phyloP scores from a whole-genome alignment of 2,888 invertebrate genomes.

The Pelosia muscerda region DNA sequence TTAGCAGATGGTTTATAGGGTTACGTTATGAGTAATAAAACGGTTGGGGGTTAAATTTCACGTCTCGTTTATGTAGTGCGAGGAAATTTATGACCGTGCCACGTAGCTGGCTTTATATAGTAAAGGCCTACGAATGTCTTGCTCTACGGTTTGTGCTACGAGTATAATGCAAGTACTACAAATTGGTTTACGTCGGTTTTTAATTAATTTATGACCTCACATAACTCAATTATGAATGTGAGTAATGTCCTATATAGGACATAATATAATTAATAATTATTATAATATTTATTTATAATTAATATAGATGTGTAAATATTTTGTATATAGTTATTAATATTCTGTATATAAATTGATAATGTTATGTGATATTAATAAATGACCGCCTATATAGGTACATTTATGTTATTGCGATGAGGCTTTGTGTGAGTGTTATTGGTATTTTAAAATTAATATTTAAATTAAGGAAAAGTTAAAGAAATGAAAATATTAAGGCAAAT shows the following conservation, averaged over 20 bases:
- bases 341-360: no score
- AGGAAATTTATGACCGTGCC: slow-evolving; percentile 32
- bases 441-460: background rate
- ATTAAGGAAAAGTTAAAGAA: no score
- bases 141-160: slow-evolving; percentile 12
- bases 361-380: no score
- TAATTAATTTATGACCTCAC: slow-evolving; percentile 5
- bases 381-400: no score
- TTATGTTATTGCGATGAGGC: background rate
- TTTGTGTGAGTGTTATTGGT: background rate
- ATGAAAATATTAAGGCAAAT: no score
- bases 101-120: slow-evolving; percentile 25
- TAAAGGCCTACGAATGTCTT: slow-evolving; percentile 17
- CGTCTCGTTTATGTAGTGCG: slow-evolving; percentile 32
- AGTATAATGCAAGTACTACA: slow-evolving; percentile 6
- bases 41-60: slow-evolving; percentile 22
- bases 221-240: no score
- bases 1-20: slow-evolving; percentile 28
- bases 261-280: no score
- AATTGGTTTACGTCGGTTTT: background rate
- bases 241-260: no score
- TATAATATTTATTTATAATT: no score
- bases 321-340: no score
- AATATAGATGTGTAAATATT: no score
- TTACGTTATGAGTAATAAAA: slow-evolving; percentile 35